Evolutionary conservation across 2,113 vertebrate species (phyloP).

Genomic region (Aleadryas rufinucha): DNA sequence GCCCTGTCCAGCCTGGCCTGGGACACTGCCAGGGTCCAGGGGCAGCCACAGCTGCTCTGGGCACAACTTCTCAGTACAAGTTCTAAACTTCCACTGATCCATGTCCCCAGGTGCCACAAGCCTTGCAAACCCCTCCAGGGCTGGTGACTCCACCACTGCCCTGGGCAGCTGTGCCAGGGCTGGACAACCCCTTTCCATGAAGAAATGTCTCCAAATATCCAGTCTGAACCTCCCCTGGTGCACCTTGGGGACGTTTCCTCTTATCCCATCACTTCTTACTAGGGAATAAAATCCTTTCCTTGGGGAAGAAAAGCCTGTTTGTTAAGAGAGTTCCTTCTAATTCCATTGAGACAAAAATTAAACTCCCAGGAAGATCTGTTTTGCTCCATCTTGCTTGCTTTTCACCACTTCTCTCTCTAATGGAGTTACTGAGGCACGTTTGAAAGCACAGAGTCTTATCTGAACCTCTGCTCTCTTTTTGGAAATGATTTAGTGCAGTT

Average conservation of each 20-base stretch:
- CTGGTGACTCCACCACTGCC: not conserved
- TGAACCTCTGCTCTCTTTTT: constrained; percentile 32
- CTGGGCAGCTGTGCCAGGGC: not conserved
- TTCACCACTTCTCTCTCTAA: not conserved
- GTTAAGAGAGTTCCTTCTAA: not conserved
- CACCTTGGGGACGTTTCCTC: accelerated
- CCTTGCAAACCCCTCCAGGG: not conserved
- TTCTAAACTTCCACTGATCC: not conserved
- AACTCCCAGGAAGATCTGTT: constrained; percentile 31
- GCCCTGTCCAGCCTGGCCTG: not conserved
- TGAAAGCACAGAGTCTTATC: not conserved
- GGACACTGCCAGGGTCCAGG: not conserved
- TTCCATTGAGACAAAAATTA: constrained; percentile 17
- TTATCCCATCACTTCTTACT: not conserved
- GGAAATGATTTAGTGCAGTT: constrained; percentile 26
- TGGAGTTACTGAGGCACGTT: constrained; percentile 15
- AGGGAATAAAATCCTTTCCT: not conserved
- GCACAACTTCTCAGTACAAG: not conserved
- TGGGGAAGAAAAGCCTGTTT: not conserved
- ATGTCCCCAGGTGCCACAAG: not conserved
- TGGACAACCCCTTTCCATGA: not conserved
- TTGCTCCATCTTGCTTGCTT: not conserved
- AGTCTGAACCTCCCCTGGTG: not conserved
- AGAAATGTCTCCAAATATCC: not conserved
- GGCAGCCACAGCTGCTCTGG: not conserved